Evolutionary conservation across 2,888 invertebrate genomes (phyloP).

Genomic region (Scaptomyza flava): DNA sequence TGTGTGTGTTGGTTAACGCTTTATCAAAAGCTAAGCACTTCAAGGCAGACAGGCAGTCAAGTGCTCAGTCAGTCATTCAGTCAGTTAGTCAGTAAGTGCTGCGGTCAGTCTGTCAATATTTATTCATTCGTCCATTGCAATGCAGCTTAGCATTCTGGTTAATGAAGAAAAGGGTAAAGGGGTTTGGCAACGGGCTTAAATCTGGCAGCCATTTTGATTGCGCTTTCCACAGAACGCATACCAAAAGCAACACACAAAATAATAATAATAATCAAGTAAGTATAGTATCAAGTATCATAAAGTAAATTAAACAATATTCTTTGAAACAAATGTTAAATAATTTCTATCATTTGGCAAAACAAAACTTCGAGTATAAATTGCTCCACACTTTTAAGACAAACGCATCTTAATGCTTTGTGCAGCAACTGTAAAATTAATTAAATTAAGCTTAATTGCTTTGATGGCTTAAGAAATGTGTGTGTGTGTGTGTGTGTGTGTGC

Average conservation of each 20-base stretch:
- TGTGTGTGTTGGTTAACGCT: slow-evolving; percentile 39
- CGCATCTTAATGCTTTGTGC: neutral
- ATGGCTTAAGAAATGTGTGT: neutral
- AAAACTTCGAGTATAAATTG: no score
- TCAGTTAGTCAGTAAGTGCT: slow-evolving; percentile 18
- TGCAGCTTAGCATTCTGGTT: slow-evolving; percentile 60
- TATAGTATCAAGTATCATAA: no score
- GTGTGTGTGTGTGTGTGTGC: neutral
- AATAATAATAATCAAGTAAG: neutral
- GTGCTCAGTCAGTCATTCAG: slow-evolving; percentile 58
- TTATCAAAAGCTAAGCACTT: slow-evolving; percentile 70
- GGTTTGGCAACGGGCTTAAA: slow-evolving; percentile 10
- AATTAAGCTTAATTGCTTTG: neutral
- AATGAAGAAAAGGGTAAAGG: neutral
- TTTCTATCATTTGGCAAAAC: no score
- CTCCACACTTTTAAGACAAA: neutral
- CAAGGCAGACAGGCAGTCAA: slow-evolving; percentile 65
- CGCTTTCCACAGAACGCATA: slow-evolving; percentile 5
- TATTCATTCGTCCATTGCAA: slow-evolving; percentile 50
- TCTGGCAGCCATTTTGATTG: slow-evolving; percentile 46
- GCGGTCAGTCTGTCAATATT: slow-evolving; percentile 74
- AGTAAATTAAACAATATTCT: neutral
- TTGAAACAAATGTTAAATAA: neutral
- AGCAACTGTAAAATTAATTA: neutral
- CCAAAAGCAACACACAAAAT: slow-evolving; percentile 8